Conservation (phyloP, 2,888 invertebrate species). For the Myopa tessellatipennis region DNA sequence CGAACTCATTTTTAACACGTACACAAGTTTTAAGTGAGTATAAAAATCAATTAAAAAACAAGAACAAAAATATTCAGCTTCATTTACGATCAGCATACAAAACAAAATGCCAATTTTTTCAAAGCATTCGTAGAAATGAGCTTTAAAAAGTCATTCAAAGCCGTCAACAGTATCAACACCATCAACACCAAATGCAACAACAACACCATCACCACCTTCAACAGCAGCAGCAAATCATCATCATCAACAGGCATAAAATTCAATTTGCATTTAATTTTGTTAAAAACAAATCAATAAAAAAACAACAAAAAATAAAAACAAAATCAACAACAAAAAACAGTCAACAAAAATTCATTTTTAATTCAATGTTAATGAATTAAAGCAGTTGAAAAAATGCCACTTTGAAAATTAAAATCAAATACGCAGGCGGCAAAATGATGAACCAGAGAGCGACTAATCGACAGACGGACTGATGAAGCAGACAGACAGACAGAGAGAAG, state of each 20-base stretch:
- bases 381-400: not conserved
- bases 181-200: no score
- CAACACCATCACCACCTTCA: no score
- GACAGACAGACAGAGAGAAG: not conserved
- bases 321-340: not conserved
- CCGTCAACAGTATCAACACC: no score
- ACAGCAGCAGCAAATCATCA: no score
- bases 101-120: no score
- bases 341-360: not conserved
- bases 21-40: no score
- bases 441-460: not conserved
- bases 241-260: conserved; percentile 1
- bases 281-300: not conserved
- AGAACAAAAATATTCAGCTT: no score
- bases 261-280: conserved; percentile 18
- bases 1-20: no score
- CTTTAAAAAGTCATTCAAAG: no score
- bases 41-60: no score
- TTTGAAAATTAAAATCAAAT: not conserved
- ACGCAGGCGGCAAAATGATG: not conserved
- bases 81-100: no score
- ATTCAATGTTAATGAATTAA: conserved; percentile 16
- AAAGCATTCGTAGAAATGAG: no score
- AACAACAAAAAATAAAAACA: not conserved
- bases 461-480: not conserved